phyloP scores from a whole-genome alignment of 2,113 vertebrate genomes.

The Salminus brasiliensis region DNA sequence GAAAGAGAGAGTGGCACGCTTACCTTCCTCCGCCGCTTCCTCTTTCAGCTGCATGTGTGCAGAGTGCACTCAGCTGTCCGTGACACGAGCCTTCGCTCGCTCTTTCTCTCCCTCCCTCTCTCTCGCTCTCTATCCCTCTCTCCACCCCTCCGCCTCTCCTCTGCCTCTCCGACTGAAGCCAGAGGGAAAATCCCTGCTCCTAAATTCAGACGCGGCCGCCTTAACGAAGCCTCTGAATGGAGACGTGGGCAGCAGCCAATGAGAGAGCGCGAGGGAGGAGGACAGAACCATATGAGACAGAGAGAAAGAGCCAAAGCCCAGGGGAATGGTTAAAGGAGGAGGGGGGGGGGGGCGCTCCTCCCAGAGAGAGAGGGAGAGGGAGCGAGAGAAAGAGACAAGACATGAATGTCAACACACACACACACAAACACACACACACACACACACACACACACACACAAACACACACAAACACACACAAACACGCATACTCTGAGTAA shows the following conservation, averaged over 20 bases:
- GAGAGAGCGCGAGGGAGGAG: slow-evolving; percentile 26
- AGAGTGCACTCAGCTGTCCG: slow-evolving; percentile 48
- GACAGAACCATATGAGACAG: slow-evolving; percentile 32
- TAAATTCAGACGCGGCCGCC: slow-evolving; percentile 53
- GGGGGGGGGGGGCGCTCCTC: slow-evolving; percentile 27
- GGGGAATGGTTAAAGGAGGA: slow-evolving; percentile 17
- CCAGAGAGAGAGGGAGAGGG: too few species aligned
- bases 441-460: slow-evolving; percentile 26
- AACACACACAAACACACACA: slow-evolving; percentile 8
- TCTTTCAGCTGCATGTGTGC: slow-evolving; percentile 59
- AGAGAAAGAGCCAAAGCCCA: slow-evolving; percentile 32
- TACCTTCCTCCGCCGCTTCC: slow-evolving; percentile 52
- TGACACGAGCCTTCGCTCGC: slow-evolving; percentile 46
- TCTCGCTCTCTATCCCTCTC: slow-evolving; percentile 4
- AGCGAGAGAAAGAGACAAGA: slow-evolving; percentile 46
- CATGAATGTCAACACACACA: slow-evolving; percentile 24
- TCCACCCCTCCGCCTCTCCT: slow-evolving; percentile 34
- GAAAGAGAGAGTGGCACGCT: slow-evolving; percentile 19
- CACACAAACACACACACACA: slow-evolving; percentile 26
- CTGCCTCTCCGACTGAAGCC: slow-evolving; percentile 56
- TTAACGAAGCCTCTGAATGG: slow-evolving; percentile 57
- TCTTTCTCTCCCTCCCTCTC: slow-evolving; percentile 30
- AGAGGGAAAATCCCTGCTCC: slow-evolving; percentile 55
- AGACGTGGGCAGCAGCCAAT: slow-evolving; percentile 52
- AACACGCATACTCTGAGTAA: background rate